A percentile compares a stretch with the other conserved stretches of the same genome.
These are phyloP conservation scores for Hylia prasina DNA, from an alignment of 2,113 vertebrate species.

Conservation along the genomic window DNA sequence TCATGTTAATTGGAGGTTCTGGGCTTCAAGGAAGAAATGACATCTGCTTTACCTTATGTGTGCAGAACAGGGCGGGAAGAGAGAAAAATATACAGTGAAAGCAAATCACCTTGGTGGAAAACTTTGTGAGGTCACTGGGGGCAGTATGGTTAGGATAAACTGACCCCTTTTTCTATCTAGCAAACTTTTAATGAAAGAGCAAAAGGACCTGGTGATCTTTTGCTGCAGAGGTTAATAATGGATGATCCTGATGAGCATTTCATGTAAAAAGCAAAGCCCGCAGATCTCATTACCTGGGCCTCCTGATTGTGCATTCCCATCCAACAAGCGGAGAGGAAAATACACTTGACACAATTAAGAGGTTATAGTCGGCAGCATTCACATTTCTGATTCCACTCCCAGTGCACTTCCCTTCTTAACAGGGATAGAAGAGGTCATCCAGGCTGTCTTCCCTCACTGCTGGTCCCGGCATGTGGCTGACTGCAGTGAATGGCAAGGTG, in stretches of 20 bases:
- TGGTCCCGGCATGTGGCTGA: rapidly evolving
- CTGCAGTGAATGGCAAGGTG: background rate
- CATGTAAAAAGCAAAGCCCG: background rate
- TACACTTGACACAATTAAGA: background rate
- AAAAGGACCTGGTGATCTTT: background rate
- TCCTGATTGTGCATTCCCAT: rapidly evolving
- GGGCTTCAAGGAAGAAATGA: background rate
- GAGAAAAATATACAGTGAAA: background rate
- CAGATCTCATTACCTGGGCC: background rate
- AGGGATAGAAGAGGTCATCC: background rate
- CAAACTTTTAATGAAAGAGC: background rate
- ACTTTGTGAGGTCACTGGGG: background rate
- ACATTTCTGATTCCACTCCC: background rate
- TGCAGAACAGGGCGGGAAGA: background rate
- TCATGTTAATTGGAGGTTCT: background rate
- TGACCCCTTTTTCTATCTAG: background rate
- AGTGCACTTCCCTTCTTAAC: background rate
- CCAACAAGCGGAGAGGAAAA: background rate
- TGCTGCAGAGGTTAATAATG: background rate
- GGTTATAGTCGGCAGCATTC: background rate
- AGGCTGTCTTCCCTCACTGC: background rate
- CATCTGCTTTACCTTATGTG: background rate
- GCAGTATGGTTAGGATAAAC: background rate
- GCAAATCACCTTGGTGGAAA: background rate
- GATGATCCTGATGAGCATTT: background rate